Conservation (phyloP, 2,888 invertebrate species). For the Kuschelorhynchus macadamiae region DNA sequence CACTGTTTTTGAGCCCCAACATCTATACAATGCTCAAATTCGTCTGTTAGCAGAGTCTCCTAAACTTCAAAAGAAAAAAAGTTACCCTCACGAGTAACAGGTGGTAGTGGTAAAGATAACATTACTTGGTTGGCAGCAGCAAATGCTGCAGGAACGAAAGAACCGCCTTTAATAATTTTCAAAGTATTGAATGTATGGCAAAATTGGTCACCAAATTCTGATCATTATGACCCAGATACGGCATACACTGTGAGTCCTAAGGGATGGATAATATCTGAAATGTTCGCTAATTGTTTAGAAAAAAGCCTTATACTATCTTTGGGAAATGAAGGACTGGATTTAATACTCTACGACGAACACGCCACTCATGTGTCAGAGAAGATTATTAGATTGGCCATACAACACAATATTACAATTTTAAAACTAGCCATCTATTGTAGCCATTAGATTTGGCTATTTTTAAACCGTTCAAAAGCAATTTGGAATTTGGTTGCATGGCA, state of each 20-base stretch:
- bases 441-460: not conserved
- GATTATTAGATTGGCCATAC: conserved; percentile 4
- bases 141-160: not conserved
- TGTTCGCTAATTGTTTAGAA: conserved; percentile 31
- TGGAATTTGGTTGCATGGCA: conserved; percentile 7
- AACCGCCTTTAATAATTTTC: not conserved
- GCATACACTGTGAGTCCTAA: conserved; percentile 57
- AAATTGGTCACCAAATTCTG: conserved; percentile 6
- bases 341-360: conserved; percentile 41
- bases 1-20: too few species aligned
- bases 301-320: conserved; percentile 10
- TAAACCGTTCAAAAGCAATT: not conserved
- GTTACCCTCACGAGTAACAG: not conserved
- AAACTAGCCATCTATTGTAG: not conserved
- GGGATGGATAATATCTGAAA: conserved; percentile 57
- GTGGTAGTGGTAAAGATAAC: not conserved
- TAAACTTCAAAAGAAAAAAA: not conserved
- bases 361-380: not conserved
- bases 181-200: not conserved
- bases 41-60: too few species aligned
- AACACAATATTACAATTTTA: conserved; percentile 13
- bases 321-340: conserved; percentile 24
- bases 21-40: too few species aligned
- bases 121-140: not conserved
- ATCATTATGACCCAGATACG: conserved; percentile 54